phyloP scores from a whole-genome alignment of 2,797 vertebrate species.

The Neomorphus geoffroyi region DNA sequence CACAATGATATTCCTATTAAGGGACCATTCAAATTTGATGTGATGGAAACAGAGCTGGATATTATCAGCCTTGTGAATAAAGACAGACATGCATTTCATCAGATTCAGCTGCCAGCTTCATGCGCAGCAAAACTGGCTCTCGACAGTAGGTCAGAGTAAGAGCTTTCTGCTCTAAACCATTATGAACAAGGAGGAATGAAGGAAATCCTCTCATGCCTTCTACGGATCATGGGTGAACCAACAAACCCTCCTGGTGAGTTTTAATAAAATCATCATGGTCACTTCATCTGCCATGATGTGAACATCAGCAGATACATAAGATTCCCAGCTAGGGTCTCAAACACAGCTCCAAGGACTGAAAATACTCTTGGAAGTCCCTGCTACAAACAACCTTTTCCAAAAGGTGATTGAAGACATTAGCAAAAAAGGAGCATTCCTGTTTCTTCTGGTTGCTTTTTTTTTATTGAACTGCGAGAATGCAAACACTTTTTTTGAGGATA shows the following conservation, averaged over 20 bases:
- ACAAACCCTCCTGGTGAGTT: not conserved
- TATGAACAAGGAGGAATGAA: not conserved
- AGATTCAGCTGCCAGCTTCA: not conserved
- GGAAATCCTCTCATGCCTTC: not conserved
- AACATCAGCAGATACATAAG: not conserved
- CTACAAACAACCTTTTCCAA: not conserved
- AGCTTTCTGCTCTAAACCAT: not conserved
- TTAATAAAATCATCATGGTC: constrained; percentile 22
- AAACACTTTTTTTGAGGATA: not conserved
- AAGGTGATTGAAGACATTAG: not conserved
- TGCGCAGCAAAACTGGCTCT: not conserved
- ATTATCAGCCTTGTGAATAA: not conserved
- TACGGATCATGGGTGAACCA: not conserved
- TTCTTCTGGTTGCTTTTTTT: not conserved
- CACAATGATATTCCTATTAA: not conserved
- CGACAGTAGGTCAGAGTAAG: not conserved
- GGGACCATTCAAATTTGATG: not conserved
- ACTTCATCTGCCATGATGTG: not conserved
- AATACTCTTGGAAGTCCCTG: not conserved
- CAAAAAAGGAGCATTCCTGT: not conserved
- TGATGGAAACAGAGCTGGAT: not conserved
- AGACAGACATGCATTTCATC: not conserved
- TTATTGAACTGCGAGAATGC: not conserved
- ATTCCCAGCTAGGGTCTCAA: not conserved
- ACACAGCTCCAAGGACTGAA: not conserved